phyloP scores from a whole-genome alignment of 2,888 invertebrate species.

The Phyllotreta cruciferae region DNA sequence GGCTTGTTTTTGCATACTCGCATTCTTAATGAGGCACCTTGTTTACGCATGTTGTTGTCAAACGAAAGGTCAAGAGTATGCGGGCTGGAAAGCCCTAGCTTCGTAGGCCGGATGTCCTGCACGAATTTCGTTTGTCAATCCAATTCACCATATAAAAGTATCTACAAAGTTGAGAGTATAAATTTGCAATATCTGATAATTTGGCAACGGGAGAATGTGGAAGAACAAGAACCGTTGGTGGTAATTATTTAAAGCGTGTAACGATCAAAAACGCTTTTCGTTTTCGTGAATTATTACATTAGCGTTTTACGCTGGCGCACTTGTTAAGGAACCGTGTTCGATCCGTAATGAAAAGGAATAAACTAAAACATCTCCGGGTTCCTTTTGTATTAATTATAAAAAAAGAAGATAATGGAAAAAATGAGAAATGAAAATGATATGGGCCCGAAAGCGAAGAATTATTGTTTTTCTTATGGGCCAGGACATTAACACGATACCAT shows the following conservation, averaged over 20 bases:
- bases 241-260: too few species aligned
- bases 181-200: too few species aligned
- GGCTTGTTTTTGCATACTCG: slow-evolving; percentile 50
- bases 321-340: too few species aligned
- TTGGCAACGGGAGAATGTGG: too few species aligned
- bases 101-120: too few species aligned
- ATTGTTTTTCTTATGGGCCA: slow-evolving; percentile 51
- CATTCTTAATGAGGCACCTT: slow-evolving; percentile 51
- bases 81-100: background rate
- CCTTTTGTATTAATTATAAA: slow-evolving; percentile 48
- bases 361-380: slow-evolving; percentile 42
- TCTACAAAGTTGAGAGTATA: too few species aligned
- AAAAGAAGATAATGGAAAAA: slow-evolving; percentile 45
- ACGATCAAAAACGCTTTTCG: too few species aligned
- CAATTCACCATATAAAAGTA: too few species aligned
- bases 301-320: too few species aligned
- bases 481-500: slow-evolving; percentile 52
- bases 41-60: slow-evolving; percentile 45
- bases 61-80: slow-evolving; percentile 27
- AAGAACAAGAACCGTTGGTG: too few species aligned
- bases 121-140: too few species aligned
- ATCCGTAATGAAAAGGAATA: slow-evolving; percentile 41
- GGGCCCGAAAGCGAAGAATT: slow-evolving; percentile 48
- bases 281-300: too few species aligned
- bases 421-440: slow-evolving; percentile 47